Conservation (phyloP, 2,888 invertebrate genomes). For the Seira musarum region DNA sequence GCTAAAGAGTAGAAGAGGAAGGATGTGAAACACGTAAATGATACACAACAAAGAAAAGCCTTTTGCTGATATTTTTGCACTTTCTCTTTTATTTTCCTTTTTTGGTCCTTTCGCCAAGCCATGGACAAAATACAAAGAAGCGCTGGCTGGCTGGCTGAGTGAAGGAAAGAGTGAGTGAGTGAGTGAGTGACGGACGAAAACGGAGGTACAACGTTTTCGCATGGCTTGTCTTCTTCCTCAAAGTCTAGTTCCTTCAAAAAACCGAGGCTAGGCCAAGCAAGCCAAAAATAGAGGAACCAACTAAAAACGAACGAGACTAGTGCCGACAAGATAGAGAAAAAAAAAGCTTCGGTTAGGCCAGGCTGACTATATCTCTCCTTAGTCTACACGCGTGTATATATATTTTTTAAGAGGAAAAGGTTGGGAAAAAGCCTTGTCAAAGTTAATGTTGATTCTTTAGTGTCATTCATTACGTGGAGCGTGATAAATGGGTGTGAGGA, state of each 20-base stretch:
- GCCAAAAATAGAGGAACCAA: conserved; percentile 44
- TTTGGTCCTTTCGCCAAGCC: neutral
- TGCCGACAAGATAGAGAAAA: neutral
- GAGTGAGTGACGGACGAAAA: conserved; percentile 32
- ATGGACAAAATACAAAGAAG: too few species aligned
- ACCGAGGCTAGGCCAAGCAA: conserved; percentile 24
- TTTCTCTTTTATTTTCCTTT: neutral
- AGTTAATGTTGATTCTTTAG: conserved; percentile 67
- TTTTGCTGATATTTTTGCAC: neutral
- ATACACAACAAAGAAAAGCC: neutral
- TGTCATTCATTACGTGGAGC: conserved; percentile 68
- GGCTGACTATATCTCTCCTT: conserved; percentile 12
- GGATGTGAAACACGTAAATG: conserved; percentile 13
- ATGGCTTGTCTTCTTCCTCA: conserved; percentile 36
- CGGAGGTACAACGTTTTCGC: conserved; percentile 38
- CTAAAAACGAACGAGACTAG: conserved; percentile 14
- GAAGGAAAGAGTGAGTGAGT: conserved; percentile 44
- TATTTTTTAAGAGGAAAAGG: conserved; percentile 36
- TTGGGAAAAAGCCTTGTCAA: conserved; percentile 54
- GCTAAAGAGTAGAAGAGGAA: neutral
- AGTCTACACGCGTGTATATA: neutral
- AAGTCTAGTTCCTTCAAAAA: conserved; percentile 4
- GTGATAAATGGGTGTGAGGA: conserved; percentile 67
- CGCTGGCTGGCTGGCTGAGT: conserved; percentile 29
- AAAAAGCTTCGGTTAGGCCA: neutral